Conservation (phyloP, 2,888 invertebrate species). For the Ochlodes sylvanus region DNA sequence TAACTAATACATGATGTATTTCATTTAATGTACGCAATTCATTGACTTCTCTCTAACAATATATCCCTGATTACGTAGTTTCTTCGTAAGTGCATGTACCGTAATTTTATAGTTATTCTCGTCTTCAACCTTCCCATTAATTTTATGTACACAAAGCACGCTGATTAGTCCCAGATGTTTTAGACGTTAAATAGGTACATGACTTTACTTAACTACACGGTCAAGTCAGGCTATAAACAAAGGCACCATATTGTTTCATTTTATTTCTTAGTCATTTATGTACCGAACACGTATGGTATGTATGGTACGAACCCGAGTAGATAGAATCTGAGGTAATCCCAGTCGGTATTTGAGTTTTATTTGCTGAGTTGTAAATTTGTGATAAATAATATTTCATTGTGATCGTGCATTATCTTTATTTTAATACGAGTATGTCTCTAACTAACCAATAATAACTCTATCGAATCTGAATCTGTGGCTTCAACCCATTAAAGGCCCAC, state of each 20-base stretch:
- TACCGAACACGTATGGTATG: too few species aligned
- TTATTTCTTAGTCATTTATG: conserved; percentile 51
- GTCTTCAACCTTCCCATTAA: conserved; percentile 33
- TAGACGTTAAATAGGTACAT: conserved; percentile 41
- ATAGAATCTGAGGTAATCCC: not conserved
- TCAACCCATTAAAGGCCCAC: too few species aligned
- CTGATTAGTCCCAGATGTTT: conserved; percentile 51
- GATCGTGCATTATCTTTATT: too few species aligned
- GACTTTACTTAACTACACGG: conserved; percentile 48
- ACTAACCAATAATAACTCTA: too few species aligned
- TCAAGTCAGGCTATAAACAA: conserved; percentile 53
- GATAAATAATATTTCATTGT: too few species aligned
- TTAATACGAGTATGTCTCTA: too few species aligned
- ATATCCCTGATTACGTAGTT: not conserved
- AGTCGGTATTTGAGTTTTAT: not conserved
- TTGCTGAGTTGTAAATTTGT: too few species aligned
- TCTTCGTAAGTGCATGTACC: conserved; percentile 5
- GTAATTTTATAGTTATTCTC: conserved; percentile 18
- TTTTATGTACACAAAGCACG: conserved; percentile 47
- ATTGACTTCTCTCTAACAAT: too few species aligned
- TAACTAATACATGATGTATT: too few species aligned
- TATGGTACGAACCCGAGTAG: conserved; percentile 47
- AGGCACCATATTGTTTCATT: conserved; percentile 56
- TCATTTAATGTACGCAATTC: too few species aligned
- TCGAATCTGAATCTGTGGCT: too few species aligned